Evolutionary conservation across 2,797 vertebrate genomes (phyloP).

Genomic region (Acomys russatus): DNA sequence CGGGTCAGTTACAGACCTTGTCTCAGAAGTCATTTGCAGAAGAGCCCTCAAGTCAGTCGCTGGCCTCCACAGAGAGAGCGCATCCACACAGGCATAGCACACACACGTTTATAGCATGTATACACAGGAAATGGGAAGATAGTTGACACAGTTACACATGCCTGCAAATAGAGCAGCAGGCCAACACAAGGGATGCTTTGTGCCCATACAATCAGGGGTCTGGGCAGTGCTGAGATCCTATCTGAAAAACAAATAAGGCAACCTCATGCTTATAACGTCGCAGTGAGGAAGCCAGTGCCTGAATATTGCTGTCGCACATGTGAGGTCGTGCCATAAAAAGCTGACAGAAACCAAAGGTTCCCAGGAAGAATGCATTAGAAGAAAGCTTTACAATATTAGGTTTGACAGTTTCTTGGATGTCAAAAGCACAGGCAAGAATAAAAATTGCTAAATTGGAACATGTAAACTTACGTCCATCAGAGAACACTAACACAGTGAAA

Average conservation of each 20-base stretch:
- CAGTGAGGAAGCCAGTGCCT: neutral
- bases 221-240: neutral
- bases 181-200: neutral
- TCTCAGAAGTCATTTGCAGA: neutral
- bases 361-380: neutral
- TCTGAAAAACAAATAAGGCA: neutral
- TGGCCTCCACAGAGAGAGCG: neutral
- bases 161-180: neutral
- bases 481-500: neutral
- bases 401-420: constrained; percentile 9
- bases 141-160: neutral
- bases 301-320: neutral
- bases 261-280: neutral
- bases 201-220: neutral
- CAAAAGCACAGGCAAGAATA: constrained; percentile 31
- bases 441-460: constrained; percentile 27
- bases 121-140: neutral
- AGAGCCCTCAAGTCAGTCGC: neutral
- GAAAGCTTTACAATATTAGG: neutral
- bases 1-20: neutral
- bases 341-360: neutral
- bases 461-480: constrained; percentile 16
- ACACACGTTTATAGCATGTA: neutral
- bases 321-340: neutral
- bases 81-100: neutral